These are phyloP conservation scores for Pongo abelii DNA, from an alignment of 2,113 vertebrate species.

Conservation along the genomic window DNA sequence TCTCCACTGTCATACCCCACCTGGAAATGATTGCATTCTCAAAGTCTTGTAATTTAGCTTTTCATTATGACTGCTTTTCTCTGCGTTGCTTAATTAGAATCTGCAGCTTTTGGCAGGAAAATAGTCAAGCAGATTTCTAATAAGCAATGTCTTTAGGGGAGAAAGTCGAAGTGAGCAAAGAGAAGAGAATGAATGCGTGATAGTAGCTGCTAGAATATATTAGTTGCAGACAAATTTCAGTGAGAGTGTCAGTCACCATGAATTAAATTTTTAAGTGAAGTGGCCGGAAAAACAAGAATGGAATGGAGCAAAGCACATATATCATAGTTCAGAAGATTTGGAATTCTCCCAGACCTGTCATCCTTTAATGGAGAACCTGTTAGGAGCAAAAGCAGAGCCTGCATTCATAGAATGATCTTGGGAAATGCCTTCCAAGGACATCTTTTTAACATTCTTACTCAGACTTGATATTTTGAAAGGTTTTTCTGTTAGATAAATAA, in stretches of 20 bases:
- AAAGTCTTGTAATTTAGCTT: constrained; percentile 58
- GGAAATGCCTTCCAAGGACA: constrained; percentile 37
- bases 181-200: constrained; percentile 37
- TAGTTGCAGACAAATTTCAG: constrained; percentile 64
- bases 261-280: constrained; percentile 69
- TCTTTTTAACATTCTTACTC: background rate
- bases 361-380: constrained; percentile 49
- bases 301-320: background rate
- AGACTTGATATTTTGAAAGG: constrained; percentile 26
- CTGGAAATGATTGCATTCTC: constrained; percentile 50
- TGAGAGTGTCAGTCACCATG: constrained; percentile 59
- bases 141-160: constrained; percentile 63
- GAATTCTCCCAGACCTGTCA: constrained; percentile 49
- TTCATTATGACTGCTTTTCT: constrained; percentile 64
- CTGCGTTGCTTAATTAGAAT: constrained; percentile 73
- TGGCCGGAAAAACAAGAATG: constrained; percentile 48
- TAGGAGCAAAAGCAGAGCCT: background rate
- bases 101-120: constrained; percentile 69
- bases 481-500: constrained; percentile 11
- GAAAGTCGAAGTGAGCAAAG: constrained; percentile 59
- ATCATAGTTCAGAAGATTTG: constrained; percentile 7
- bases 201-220: constrained; percentile 64
- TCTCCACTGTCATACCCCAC: background rate
- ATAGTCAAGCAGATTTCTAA: constrained; percentile 68
- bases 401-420: constrained; percentile 46